These are phyloP conservation scores for Drosophila teissieri DNA, from an alignment of 1,140 invertebrate genomes.

Conservation along the genomic window DNA sequence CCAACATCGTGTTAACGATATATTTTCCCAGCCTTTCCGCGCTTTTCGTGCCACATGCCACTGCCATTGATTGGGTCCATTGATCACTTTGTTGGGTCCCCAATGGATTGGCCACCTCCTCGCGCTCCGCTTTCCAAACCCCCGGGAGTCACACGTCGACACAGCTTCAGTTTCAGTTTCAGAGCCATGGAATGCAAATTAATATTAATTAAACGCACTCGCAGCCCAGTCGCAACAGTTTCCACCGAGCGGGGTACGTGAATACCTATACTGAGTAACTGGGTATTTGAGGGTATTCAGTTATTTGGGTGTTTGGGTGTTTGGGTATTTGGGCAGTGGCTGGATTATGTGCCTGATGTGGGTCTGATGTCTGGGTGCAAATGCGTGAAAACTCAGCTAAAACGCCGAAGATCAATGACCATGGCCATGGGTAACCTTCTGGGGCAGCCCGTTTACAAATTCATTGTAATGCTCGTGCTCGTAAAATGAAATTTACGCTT, in stretches of 20 bases:
- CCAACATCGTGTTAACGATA: not conserved
- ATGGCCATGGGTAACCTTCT: slow-evolving; percentile 10
- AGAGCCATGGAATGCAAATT: slow-evolving; percentile 66
- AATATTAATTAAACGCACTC: slow-evolving; percentile 72
- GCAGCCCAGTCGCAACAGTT: slow-evolving; percentile 16
- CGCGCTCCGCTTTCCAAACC: not conserved
- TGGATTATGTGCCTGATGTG: slow-evolving; percentile 32
- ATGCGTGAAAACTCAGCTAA: slow-evolving; percentile 46
- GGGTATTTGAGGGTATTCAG: not conserved
- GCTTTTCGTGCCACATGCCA: slow-evolving; percentile 60
- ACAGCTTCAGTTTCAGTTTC: slow-evolving; percentile 26
- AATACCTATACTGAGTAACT: not conserved
- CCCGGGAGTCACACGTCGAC: slow-evolving; percentile 33
- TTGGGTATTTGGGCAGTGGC: slow-evolving; percentile 2
- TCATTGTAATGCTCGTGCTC: slow-evolving; percentile 28
- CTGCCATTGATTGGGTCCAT: slow-evolving; percentile 42
- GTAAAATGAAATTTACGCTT: slow-evolving; percentile 42
- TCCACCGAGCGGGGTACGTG: slow-evolving; percentile 11
- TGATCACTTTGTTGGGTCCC: slow-evolving; percentile 66
- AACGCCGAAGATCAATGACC: slow-evolving; percentile 47
- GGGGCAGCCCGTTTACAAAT: slow-evolving; percentile 11
- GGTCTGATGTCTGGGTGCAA: slow-evolving; percentile 35
- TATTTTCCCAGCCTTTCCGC: slow-evolving; percentile 9
- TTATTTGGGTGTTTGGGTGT: not conserved
- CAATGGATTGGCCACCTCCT: slow-evolving; percentile 29